These are phyloP conservation scores for Lumbricus terrestris DNA, from an alignment of 2,888 invertebrate species.

Conservation along the genomic window DNA sequence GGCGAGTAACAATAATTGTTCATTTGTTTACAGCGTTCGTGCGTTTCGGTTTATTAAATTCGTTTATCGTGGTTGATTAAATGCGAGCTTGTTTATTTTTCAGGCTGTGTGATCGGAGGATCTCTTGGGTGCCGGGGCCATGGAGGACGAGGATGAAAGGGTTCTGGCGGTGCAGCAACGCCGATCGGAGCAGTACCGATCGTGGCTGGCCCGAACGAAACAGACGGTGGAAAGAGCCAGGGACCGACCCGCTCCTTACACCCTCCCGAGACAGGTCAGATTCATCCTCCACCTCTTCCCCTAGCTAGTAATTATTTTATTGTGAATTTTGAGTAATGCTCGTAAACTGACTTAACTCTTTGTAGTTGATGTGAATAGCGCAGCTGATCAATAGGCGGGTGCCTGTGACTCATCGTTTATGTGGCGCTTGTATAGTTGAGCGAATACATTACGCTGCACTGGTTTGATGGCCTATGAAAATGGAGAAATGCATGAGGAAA, in stretches of 20 bases:
- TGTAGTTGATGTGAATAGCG: not conserved
- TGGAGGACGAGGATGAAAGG: not conserved
- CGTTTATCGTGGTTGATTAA: not conserved
- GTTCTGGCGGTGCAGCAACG: not conserved
- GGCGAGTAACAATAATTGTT: not conserved
- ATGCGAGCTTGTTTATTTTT: not conserved
- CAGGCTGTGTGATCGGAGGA: not conserved
- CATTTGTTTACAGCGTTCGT: not conserved
- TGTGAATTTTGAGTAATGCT: not conserved
- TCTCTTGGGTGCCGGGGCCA: not conserved
- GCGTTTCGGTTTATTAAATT: not conserved
- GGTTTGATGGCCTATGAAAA: not conserved
- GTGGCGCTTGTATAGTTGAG: not conserved
- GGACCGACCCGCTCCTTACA: not conserved
- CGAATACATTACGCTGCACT: not conserved
- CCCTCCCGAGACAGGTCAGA: not conserved
- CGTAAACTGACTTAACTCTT: not conserved
- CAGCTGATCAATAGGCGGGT: not conserved
- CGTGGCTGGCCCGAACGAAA: not conserved
- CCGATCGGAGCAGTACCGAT: slow-evolving; percentile 15
- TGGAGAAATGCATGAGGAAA: not conserved
- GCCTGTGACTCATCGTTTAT: not conserved
- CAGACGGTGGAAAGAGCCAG: slow-evolving; percentile 8
- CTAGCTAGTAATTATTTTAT: not conserved
- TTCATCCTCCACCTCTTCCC: not conserved